Evolutionary conservation across 2,797 vertebrate genomes (phyloP).

Genomic region (Smutsia temminckii): DNA sequence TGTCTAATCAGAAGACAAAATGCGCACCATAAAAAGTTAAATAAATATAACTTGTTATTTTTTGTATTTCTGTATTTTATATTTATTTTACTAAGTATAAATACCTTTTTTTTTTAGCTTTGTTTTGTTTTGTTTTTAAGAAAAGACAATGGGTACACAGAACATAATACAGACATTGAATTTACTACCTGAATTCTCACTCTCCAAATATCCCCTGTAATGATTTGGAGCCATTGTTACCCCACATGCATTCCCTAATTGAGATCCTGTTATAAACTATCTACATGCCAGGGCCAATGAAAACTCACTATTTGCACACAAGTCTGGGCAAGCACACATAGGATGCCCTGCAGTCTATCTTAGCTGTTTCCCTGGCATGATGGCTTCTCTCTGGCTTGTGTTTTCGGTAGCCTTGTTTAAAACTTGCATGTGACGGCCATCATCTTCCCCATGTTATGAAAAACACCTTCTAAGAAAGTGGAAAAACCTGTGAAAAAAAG

Average conservation of each 20-base stretch:
- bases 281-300: conserved; percentile 27
- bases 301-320: conserved; percentile 31
- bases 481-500: not conserved
- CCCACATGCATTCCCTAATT: not conserved
- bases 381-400: not conserved
- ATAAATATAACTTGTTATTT: not conserved
- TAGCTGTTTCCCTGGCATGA: not conserved
- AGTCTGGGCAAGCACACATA: not conserved
- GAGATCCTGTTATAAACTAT: not conserved
- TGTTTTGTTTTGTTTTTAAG: not conserved
- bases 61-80: not conserved
- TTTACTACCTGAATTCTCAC: not conserved
- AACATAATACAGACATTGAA: not conserved
- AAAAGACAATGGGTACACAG: not conserved
- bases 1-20: conserved; percentile 19
- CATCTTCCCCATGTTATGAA: not conserved
- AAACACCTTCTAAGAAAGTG: conserved; percentile 14
- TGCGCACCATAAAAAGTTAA: conserved; percentile 10
- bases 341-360: not conserved
- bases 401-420: not conserved
- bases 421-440: not conserved
- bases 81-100: conserved; percentile 3
- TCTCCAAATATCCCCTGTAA: not conserved
- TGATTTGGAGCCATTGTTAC: not conserved
- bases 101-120: not conserved